Conservation (phyloP, 1,140 invertebrate species). For the Parasteatoda tepidariorum region DNA sequence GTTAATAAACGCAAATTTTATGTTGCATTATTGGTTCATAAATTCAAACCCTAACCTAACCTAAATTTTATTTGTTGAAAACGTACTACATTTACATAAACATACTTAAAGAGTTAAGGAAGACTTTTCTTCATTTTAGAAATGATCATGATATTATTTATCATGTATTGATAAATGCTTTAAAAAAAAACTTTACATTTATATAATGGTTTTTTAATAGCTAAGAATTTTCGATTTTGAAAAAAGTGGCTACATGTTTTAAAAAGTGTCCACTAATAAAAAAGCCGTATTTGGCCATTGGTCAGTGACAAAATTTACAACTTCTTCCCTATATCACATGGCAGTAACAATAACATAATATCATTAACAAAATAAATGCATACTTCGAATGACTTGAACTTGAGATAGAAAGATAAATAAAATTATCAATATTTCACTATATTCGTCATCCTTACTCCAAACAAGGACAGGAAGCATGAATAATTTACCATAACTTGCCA, state of each 20-base stretch:
- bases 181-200: no score
- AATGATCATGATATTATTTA: no score
- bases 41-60: no score
- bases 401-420: conserved; percentile 40
- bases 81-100: no score
- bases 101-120: no score
- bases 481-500: conserved; percentile 45
- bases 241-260: not conserved
- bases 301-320: not conserved
- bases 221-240: not conserved
- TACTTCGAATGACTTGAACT: conserved; percentile 37
- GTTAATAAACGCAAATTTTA: no score
- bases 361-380: no score
- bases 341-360: not conserved
- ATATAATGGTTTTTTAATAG: not conserved
- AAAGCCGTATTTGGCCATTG: no score
- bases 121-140: no score
- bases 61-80: no score
- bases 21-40: no score
- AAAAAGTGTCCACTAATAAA: not conserved
- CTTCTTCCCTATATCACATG: not conserved
- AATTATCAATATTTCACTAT: conserved; percentile 30
- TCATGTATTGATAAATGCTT: no score
- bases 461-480: conserved; percentile 44
- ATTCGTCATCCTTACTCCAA: conserved; percentile 40